Base-by-base conservation (phyloP, 2,113 vertebrate genomes). In the Gasterosteus aculeatus region DNA sequence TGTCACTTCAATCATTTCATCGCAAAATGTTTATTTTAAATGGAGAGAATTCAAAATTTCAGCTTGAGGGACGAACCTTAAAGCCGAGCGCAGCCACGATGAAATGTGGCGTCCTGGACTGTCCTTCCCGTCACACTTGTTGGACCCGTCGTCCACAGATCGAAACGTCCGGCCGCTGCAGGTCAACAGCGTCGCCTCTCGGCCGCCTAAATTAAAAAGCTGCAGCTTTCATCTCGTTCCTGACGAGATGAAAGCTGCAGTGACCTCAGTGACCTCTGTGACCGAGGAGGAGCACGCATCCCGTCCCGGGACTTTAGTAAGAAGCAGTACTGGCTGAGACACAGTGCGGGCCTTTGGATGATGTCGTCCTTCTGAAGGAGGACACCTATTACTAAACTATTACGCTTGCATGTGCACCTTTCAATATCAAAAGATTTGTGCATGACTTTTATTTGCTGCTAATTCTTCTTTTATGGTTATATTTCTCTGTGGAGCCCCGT, bases 311-410 rank as follows among this genome's bases (percentile, higher is more conserved):
- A 79, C 78, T 74, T 72, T 22, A 70, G 59, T 81, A 82, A 93
- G 90, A 86, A 92, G 86, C 57, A 69, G 19, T 69, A 79, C 86
- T 87, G 86, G 85, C 66, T 69, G 58, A 89, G 83, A 90, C 68
- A 78, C 49, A 57, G 88, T 76, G 42, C 69, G 46, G 53, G 5
- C 49, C 26, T 11, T 29, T 46, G 10, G 29, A 46, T 19, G 47
- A 38, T 38, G 35, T 7, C 1, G 35, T 69, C 33, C 26, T 38
- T 65, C 42, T 58, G 5, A 56, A 47, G 35, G 35, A 38, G 35
- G 4, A 38, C 4, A 38, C 35, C 35, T 38, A 7, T 38, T 38
- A 38, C 35, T 6, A 38, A 6, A 38, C 22, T 35, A 53, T 69
- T 29, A 14, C 22, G 15, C 7, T 26, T 49, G 56, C 57, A 31